These are phyloP conservation scores for Gobio gobio DNA, from an alignment of 2,113 vertebrate species.

Conservation along the genomic window DNA sequence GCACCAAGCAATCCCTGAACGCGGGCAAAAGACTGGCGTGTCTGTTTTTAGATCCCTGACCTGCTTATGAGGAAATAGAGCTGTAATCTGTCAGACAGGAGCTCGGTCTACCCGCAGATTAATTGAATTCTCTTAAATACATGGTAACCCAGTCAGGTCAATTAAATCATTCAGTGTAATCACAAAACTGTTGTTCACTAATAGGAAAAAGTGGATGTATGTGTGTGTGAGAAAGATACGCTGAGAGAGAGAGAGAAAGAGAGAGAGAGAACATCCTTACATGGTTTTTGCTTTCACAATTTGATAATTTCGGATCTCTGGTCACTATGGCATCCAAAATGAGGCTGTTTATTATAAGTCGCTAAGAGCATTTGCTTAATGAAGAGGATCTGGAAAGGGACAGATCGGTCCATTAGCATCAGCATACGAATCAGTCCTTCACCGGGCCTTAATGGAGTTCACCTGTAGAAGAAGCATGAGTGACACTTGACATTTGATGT, in stretches of 20 bases:
- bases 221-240: not conserved
- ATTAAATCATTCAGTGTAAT: slow-evolving; percentile 79
- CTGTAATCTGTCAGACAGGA: slow-evolving; percentile 65
- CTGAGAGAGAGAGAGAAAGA: not conserved
- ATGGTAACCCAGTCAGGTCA: slow-evolving; percentile 72
- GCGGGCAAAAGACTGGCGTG: slow-evolving; percentile 55
- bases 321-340: not conserved
- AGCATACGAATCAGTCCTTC: slow-evolving; percentile 26
- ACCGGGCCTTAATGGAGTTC: not conserved
- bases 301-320: slow-evolving; percentile 1
- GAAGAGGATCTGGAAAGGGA: slow-evolving; percentile 19
- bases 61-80: slow-evolving; percentile 63
- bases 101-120: slow-evolving; percentile 63
- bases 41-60: slow-evolving; percentile 61
- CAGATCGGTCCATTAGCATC: slow-evolving; percentile 14
- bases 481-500: not conserved
- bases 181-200: slow-evolving; percentile 67
- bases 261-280: not conserved
- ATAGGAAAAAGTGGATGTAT: slow-evolving; percentile 53
- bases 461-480: not conserved
- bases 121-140: slow-evolving; percentile 71
- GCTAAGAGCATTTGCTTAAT: slow-evolving; percentile 22
- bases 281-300: not conserved
- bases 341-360: slow-evolving; percentile 10
- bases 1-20: slow-evolving; percentile 42